Percentiles rank a stretch among this genome's conserved stretches.
These are phyloP conservation scores for Colinus virginianus DNA, from an alignment of 2,113 vertebrate species.

Conservation along the genomic window DNA sequence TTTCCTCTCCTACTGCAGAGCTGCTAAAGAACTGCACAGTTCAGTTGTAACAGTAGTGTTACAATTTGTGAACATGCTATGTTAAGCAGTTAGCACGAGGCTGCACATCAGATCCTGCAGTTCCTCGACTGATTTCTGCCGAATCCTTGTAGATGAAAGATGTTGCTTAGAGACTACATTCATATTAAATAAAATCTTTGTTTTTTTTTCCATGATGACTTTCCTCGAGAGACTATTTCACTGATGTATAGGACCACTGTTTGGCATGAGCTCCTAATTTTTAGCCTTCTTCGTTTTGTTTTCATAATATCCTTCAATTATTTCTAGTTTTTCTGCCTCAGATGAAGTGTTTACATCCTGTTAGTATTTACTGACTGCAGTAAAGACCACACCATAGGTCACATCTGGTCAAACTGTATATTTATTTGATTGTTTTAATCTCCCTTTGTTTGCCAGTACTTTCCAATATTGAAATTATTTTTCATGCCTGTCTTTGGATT, in stretches of 20 bases:
- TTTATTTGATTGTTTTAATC: conserved; percentile 14
- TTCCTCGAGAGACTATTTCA: background rate
- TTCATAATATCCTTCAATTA: background rate
- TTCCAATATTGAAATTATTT: background rate
- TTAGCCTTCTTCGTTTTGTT: background rate
- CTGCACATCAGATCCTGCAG: background rate
- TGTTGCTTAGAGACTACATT: background rate
- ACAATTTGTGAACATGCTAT: conserved; percentile 48
- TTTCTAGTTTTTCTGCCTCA: background rate
- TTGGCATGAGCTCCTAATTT: background rate
- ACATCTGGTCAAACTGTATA: background rate
- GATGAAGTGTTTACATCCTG: background rate
- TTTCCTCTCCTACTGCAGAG: background rate
- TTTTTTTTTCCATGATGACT: background rate
- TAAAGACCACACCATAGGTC: background rate
- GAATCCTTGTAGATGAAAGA: background rate
- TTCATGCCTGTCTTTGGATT: background rate
- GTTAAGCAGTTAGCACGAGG: conserved; percentile 18
- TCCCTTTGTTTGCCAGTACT: background rate
- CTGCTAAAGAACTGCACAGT: conserved; percentile 16
- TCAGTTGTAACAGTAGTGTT: conserved; percentile 39
- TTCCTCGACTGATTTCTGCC: background rate
- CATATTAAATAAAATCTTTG: background rate
- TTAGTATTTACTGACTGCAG: background rate
- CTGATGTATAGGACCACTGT: background rate